phyloP scores from a whole-genome alignment of 1,140 invertebrate species.

The Lutraria rhynchaena region DNA sequence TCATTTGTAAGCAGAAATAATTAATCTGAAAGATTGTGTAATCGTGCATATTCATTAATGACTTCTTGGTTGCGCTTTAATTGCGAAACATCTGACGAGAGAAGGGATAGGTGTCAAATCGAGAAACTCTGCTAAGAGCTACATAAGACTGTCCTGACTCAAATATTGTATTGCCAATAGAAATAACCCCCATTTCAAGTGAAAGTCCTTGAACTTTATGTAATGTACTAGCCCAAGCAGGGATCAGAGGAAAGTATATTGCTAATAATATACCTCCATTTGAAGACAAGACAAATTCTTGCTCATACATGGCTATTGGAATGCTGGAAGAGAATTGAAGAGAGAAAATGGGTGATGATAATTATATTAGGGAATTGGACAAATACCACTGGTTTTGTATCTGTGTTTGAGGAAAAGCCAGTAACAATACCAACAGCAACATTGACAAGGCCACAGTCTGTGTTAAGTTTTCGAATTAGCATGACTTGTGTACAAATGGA shows the following conservation, averaged over 20 bases:
- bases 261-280: constrained; percentile 35
- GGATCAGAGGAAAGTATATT: constrained; percentile 44
- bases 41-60: too few species aligned
- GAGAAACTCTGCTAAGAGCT: constrained; percentile 45
- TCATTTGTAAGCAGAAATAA: too few species aligned
- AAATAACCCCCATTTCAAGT: constrained; percentile 7
- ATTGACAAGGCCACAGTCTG: constrained; percentile 26
- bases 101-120: constrained; percentile 19
- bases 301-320: constrained; percentile 19
- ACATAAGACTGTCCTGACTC: constrained; percentile 48
- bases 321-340: too few species aligned
- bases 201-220: constrained; percentile 58
- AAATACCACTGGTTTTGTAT: neutral
- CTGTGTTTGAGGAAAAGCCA: neutral
- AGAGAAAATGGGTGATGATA: too few species aligned
- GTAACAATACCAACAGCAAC: constrained; percentile 13
- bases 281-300: constrained; percentile 37
- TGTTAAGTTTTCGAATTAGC: constrained; percentile 17
- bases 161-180: constrained; percentile 27
- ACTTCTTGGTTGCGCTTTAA: too few species aligned
- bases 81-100: neutral
- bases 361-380: neutral
- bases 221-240: constrained; percentile 38
- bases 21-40: too few species aligned
- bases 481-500: constrained; percentile 24